Conservation (phyloP, 2,888 invertebrate genomes). For the Troides helena region DNA sequence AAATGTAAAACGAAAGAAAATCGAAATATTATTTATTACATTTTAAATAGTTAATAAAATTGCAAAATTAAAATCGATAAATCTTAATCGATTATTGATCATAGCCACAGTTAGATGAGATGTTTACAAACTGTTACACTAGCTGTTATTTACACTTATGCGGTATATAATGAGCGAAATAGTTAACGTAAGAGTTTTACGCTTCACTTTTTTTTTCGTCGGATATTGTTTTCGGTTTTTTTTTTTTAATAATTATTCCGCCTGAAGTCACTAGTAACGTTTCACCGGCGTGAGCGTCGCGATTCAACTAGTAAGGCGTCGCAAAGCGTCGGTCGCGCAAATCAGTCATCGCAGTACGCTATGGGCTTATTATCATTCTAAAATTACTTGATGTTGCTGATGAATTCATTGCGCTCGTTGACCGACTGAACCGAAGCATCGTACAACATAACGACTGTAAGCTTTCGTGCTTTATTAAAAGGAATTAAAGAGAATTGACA, state of each 20-base stretch:
- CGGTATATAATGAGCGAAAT: too few relatives aligned
- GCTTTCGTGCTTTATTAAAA: constrained; percentile 21
- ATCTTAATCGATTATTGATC: background rate
- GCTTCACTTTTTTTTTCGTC: background rate
- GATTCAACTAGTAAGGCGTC: constrained; percentile 40
- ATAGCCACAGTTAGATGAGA: background rate
- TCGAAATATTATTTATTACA: too few relatives aligned
- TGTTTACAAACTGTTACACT: background rate
- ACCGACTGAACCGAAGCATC: constrained; percentile 26
- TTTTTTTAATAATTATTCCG: constrained; percentile 1
- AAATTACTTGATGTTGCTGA: constrained; percentile 38
- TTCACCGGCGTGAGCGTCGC: constrained; percentile 40
- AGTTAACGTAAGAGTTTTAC: background rate
- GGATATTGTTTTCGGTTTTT: background rate
- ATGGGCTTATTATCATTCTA: constrained; percentile 35
- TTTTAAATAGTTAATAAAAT: too few relatives aligned
- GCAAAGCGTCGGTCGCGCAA: constrained; percentile 33
- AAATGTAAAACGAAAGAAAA: too few relatives aligned
- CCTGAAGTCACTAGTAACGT: constrained; percentile 33
- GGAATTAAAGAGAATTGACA: constrained; percentile 25
- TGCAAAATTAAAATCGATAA: too few relatives aligned
- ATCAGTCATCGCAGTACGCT: constrained; percentile 33
- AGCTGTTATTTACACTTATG: background rate
- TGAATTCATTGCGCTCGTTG: constrained; percentile 34
- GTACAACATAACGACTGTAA: background rate